Conservation (phyloP, 2,797 vertebrate genomes). For the Pipistrellus pygmaeus region DNA sequence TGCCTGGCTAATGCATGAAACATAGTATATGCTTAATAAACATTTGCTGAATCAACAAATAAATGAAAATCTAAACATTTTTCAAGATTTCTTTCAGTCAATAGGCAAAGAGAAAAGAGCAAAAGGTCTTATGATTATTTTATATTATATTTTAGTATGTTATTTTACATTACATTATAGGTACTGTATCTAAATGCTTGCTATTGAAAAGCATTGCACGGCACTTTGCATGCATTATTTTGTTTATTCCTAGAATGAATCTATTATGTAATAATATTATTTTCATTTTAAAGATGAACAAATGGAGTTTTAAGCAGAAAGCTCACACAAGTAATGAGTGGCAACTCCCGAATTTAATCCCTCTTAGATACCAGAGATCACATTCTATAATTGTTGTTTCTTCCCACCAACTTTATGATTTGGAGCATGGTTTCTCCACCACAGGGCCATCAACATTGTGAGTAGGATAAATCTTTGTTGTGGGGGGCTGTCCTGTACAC, state of each 20-base stretch:
- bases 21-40: not conserved
- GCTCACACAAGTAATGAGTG: not conserved
- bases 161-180: not conserved
- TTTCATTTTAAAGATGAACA: constrained; percentile 17
- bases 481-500: not conserved
- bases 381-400: not conserved
- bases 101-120: not conserved
- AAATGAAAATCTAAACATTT: not conserved
- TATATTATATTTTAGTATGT: not conserved
- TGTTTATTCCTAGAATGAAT: not conserved
- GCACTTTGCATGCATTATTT: not conserved
- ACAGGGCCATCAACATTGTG: not conserved
- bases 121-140: not conserved
- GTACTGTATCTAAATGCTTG: not conserved
- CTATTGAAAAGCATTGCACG: not conserved
- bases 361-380: not conserved
- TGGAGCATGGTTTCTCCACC: not conserved
- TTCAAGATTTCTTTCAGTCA: not conserved
- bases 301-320: not conserved
- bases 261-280: not conserved
- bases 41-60: not conserved
- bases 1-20: not conserved
- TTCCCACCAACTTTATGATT: not conserved
- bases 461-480: too few relatives aligned
- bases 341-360: not conserved